Evolutionary conservation across 2,797 vertebrate genomes (phyloP), one percentile per base, ranked within the genome.

Genomic region (Myoxocephalus aenaeus): DNA sequence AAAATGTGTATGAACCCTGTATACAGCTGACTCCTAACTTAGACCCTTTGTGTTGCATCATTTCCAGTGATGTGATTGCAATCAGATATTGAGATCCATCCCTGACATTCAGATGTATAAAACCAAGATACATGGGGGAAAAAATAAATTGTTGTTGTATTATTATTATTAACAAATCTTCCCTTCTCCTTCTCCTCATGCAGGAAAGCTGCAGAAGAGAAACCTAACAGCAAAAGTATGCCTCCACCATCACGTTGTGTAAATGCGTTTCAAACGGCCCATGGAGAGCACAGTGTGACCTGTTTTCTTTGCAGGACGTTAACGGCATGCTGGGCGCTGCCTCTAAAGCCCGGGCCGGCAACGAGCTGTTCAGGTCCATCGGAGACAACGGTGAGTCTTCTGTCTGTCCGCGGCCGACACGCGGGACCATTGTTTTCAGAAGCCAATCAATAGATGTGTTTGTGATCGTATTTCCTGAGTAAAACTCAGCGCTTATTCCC

Each of bases 361-460:
- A 90, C 2, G 94, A 90, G 3, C 95, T 99, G 92, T 99, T 99
- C 92, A 95, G 98, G 92, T 93, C 89, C 69, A 92, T 98, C 13
- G 98, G 96, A 44, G 98, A 99, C 94, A 94, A 96, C 83, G 98
- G 98, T 99, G 91, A 94, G 90, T 80, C n/a, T 9, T 29, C 48
- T 27, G 12, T 40, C 56, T 51, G 14, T 65, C 53, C 22, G 12
- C 7, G 25, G 53, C 27, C 7, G 10, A 57, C 54, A 4, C 14
- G 2, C 0, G 14, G 11, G 12, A 14, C 53, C 2, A 14, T 53
- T 25, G 12, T 14, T 54, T 51, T 11, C n/a, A 51, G 40, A 7
- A 7, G 0, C 40, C 62, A 14, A 3, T 0, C 20, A 2, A 1
- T 70, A 14, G 25, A 15, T 36, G n/a, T 77, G 9, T 46, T 57